Evolutionary conservation across 2,113 vertebrate species (phyloP).

Genomic region (Nycticorax nycticorax): DNA sequence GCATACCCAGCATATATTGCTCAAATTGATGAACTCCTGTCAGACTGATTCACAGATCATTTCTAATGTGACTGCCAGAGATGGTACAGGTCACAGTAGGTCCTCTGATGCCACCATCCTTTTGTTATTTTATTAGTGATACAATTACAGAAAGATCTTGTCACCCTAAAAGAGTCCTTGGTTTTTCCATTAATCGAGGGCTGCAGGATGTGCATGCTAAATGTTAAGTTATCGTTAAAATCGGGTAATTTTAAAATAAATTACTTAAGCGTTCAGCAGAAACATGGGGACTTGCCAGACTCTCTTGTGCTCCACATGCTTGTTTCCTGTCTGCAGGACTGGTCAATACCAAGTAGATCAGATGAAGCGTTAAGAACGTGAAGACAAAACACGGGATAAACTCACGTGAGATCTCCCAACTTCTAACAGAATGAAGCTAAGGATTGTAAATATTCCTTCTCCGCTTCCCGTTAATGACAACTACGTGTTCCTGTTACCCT

Average conservation of each 20-base stretch:
- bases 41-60: conserved; percentile 15
- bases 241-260: background rate
- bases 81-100: background rate
- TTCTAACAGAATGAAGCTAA: background rate
- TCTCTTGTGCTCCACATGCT: background rate
- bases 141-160: conserved; percentile 29
- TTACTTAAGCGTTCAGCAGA: background rate
- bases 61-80: conserved; percentile 24
- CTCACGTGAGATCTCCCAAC: background rate
- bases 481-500: background rate
- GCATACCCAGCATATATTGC: background rate
- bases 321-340: background rate
- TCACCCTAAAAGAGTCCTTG: background rate
- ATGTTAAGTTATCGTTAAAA: background rate
- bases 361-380: background rate
- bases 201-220: background rate
- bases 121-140: conserved; percentile 12
- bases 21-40: conserved; percentile 23
- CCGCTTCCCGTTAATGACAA: background rate
- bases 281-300: background rate
- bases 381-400: background rate
- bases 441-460: background rate
- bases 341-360: background rate
- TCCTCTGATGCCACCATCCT: background rate
- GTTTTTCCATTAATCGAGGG: background rate